Evolutionary conservation across 2,888 invertebrate genomes (phyloP).

Genomic region (Periphyllus acericola): DNA sequence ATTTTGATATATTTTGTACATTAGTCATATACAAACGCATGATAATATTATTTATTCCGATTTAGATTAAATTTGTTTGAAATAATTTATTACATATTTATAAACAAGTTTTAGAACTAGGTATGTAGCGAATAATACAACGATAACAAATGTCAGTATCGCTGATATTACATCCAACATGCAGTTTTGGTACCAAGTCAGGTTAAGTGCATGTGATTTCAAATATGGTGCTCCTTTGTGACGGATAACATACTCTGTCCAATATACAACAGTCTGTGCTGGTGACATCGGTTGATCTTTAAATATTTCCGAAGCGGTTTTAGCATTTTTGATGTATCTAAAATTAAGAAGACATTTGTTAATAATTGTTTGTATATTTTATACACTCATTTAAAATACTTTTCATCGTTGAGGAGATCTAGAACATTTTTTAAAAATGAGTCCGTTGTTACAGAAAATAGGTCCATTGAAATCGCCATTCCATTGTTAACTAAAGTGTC

Average conservation of each 20-base stretch:
- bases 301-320: neutral
- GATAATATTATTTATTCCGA: too few relatives aligned
- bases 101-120: neutral
- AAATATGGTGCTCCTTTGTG: neutral
- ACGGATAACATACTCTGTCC: neutral
- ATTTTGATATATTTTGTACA: too few relatives aligned
- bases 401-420: neutral
- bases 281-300: neutral
- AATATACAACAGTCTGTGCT: neutral
- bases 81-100: too few relatives aligned
- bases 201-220: neutral
- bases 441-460: neutral
- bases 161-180: neutral
- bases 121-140: neutral
- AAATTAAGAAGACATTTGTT: neutral
- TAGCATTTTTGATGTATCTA: neutral
- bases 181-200: neutral
- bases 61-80: too few relatives aligned
- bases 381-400: neutral
- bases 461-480: conserved; percentile 29
- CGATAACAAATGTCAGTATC: neutral
- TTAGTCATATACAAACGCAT: too few relatives aligned
- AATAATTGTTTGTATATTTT: neutral
- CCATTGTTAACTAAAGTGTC: neutral
- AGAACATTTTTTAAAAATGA: neutral